A percentile compares a stretch with the other conserved stretches of the same genome.
phyloP scores from a whole-genome alignment of 2,888 invertebrate genomes.

The Hydriomena furcata region DNA sequence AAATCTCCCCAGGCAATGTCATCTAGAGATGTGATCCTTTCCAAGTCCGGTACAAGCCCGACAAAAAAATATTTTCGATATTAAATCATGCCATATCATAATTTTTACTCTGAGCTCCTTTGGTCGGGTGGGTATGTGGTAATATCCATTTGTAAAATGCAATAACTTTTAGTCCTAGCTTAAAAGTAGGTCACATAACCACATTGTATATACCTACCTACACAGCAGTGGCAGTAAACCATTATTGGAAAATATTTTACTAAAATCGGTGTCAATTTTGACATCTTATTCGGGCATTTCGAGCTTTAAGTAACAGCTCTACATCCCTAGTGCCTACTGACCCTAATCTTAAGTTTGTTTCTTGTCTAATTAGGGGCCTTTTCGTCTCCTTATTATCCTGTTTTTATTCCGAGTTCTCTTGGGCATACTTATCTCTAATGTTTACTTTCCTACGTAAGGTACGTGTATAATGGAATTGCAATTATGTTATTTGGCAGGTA shows the following conservation, averaged over 20 bases:
- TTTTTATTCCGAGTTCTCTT: conserved; percentile 53
- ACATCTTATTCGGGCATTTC: not conserved
- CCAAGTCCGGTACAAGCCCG: not conserved
- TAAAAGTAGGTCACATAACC: too few relatives aligned
- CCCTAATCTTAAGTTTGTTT: conserved; percentile 68
- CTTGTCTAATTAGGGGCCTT: conserved; percentile 66
- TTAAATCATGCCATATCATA: too few relatives aligned
- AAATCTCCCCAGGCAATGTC: conserved; percentile 42
- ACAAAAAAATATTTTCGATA: not conserved
- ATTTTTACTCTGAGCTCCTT: too few relatives aligned
- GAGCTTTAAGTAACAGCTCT: not conserved
- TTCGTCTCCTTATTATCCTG: conserved; percentile 53
- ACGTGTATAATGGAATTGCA: conserved; percentile 10
- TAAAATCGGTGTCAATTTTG: too few relatives aligned
- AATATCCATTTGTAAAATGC: too few relatives aligned
- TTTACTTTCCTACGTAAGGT: conserved; percentile 5
- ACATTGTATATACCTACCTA: too few relatives aligned
- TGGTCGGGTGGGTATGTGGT: too few relatives aligned
- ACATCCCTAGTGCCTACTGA: conserved; percentile 38
- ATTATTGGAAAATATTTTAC: too few relatives aligned
- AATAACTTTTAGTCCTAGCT: too few relatives aligned
- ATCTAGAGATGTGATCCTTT: conserved; percentile 12
- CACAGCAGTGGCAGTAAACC: too few relatives aligned
- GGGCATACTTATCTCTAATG: conserved; percentile 48
- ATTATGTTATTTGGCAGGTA: conserved; percentile 1